These are phyloP conservation scores for Scleropages formosus DNA, from an alignment of 2,797 vertebrate genomes.

Conservation along the genomic window DNA sequence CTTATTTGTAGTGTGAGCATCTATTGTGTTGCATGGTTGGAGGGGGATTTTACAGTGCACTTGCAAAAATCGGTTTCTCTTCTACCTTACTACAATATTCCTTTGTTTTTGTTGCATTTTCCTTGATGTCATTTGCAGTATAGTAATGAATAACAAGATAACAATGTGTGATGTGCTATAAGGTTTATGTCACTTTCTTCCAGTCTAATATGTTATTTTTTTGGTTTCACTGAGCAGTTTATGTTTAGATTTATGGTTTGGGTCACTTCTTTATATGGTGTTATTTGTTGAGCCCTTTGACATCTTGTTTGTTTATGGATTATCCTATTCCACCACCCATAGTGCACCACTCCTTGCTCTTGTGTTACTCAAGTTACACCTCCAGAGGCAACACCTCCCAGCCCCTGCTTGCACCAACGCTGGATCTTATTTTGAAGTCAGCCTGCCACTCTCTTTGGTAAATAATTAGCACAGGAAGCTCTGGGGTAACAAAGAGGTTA, in stretches of 20 bases:
- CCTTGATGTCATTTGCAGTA: too few species aligned
- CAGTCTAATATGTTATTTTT: too few species aligned
- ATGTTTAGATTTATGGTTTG: too few species aligned
- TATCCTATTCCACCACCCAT: slow-evolving; percentile 11
- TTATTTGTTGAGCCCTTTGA: not conserved
- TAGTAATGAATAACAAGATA: too few species aligned
- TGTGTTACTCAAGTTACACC: slow-evolving; percentile 38
- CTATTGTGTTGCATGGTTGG: not conserved
- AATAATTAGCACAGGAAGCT: slow-evolving; percentile 46
- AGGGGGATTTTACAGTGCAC: too few species aligned
- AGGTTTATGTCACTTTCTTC: too few species aligned
- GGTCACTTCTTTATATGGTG: too few species aligned
- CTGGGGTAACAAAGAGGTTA: slow-evolving; percentile 37
- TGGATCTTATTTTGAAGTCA: slow-evolving; percentile 45
- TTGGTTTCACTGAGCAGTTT: too few species aligned
- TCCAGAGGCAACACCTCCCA: slow-evolving; percentile 24
- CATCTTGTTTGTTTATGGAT: not conserved
- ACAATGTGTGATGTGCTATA: too few species aligned
- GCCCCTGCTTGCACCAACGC: slow-evolving; percentile 17
- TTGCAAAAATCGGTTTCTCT: too few species aligned
- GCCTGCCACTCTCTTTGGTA: slow-evolving; percentile 33
- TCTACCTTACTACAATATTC: too few species aligned
- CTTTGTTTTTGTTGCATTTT: too few species aligned
- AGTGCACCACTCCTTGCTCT: slow-evolving; percentile 32
- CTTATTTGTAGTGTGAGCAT: not conserved